phyloP scores from a whole-genome alignment of 2,797 vertebrate genomes.

The Meda fulgida region DNA sequence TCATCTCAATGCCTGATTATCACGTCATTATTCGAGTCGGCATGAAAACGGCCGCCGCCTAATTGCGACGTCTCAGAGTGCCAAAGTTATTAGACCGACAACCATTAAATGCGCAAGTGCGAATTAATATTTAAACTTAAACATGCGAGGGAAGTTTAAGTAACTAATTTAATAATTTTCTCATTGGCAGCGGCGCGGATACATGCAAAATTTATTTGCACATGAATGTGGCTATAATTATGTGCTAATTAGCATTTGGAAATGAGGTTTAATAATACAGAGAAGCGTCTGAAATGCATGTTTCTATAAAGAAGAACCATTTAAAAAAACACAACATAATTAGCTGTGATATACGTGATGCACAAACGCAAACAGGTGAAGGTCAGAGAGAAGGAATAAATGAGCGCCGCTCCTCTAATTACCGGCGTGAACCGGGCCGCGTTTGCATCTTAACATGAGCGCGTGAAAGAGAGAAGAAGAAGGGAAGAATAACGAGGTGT shows the following conservation, averaged over 20 bases:
- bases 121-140: slow-evolving; percentile 77
- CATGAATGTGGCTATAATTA: slow-evolving; percentile 80
- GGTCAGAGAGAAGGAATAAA: slow-evolving; percentile 40
- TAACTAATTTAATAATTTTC: slow-evolving; percentile 69
- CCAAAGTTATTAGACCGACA: slow-evolving; percentile 75
- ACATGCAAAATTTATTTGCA: slow-evolving; percentile 75
- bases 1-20: neutral
- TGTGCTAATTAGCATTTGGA: slow-evolving; percentile 80
- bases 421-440: slow-evolving; percentile 36
- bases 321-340: slow-evolving; percentile 66
- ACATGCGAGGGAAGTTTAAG: slow-evolving; percentile 70
- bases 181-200: slow-evolving; percentile 44
- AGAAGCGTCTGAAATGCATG: slow-evolving; percentile 64
- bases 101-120: slow-evolving; percentile 75
- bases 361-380: slow-evolving; percentile 9
- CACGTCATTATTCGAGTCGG: neutral
- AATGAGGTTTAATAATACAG: slow-evolving; percentile 77
- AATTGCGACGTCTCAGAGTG: slow-evolving; percentile 78
- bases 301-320: slow-evolving; percentile 65
- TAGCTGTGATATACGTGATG: slow-evolving; percentile 67
- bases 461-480: neutral
- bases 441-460: slow-evolving; percentile 36
- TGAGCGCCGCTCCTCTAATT: slow-evolving; percentile 44
- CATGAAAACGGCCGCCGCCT: slow-evolving; percentile 59
- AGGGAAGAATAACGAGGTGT: neutral